Evolutionary conservation across 2,888 invertebrate genomes (phyloP).

Genomic region (Sylvicola cinctus): DNA sequence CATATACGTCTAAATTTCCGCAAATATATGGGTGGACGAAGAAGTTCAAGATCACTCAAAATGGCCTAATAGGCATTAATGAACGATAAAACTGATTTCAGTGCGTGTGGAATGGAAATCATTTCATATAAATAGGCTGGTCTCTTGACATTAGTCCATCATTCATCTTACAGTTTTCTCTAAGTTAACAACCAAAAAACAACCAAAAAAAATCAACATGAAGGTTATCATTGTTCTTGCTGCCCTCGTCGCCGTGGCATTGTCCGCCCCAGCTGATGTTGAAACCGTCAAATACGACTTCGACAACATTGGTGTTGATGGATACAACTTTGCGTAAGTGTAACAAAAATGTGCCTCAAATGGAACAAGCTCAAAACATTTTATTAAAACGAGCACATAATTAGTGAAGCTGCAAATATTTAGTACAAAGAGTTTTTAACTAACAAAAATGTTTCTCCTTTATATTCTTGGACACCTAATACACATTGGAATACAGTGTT

Average conservation of each 20-base stretch:
- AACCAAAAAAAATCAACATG: constrained; percentile 11
- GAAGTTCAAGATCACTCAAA: too few species aligned
- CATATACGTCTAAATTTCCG: too few species aligned
- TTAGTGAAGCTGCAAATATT: not conserved
- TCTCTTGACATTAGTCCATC: not conserved
- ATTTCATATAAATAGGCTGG: constrained; percentile 3
- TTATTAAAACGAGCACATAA: not conserved
- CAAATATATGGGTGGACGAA: too few species aligned
- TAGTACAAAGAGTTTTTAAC: not conserved
- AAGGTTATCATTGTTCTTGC: constrained; percentile 15
- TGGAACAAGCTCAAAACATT: not conserved
- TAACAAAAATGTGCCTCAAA: not conserved
- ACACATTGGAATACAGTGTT: too few species aligned
- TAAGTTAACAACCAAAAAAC: constrained; percentile 1
- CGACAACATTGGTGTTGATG: constrained; percentile 35
- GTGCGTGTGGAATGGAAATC: too few species aligned
- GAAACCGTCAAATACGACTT: constrained; percentile 17
- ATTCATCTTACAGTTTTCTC: too few species aligned
- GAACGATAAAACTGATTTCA: too few species aligned
- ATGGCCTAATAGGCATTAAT: too few species aligned
- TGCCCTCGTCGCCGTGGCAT: constrained; percentile 14
- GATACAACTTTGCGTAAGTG: constrained; percentile 35
- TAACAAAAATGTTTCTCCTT: not conserved
- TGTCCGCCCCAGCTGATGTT: constrained; percentile 17
- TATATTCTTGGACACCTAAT: not conserved